phyloP scores from a whole-genome alignment of 2,113 vertebrate species.

The Paramormyrops kingsleyae region DNA sequence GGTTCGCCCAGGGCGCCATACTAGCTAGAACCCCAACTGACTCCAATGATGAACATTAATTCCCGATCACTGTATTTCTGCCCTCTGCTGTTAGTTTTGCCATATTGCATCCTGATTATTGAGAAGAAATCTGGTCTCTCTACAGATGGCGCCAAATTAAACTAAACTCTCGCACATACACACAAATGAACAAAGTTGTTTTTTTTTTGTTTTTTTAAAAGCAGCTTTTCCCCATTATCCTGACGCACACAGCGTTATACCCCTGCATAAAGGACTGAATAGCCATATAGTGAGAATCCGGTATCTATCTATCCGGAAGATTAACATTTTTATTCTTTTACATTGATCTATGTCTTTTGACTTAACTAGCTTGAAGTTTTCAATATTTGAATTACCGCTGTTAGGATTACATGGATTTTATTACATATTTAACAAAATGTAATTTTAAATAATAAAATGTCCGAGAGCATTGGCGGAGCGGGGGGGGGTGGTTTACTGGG shows the following conservation, averaged over 20 bases:
- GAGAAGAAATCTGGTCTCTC: not conserved
- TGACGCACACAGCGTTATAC: not conserved
- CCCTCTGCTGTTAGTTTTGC: not conserved
- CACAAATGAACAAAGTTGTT: not conserved
- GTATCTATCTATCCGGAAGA: not conserved
- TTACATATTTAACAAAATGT: not conserved
- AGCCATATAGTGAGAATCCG: not conserved
- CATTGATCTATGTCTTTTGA: not conserved
- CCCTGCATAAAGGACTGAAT: not conserved
- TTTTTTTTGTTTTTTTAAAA: not conserved
- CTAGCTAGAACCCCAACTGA: too few relatives aligned
- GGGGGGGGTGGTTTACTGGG: too few relatives aligned
- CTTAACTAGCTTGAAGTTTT: not conserved
- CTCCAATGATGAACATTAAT: too few relatives aligned
- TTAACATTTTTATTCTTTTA: not conserved
- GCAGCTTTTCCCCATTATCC: not conserved
- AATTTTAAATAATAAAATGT: not conserved
- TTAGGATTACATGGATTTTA: not conserved
- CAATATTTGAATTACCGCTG: not conserved
- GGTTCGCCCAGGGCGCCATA: too few relatives aligned
- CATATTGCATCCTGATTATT: not conserved
- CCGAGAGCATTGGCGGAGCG: too few relatives aligned
- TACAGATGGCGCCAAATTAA: not conserved
- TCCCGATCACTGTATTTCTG: not conserved
- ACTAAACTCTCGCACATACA: not conserved